Evolutionary conservation across 2,797 vertebrate genomes (phyloP).

Genomic region (Luscinia luscinia): DNA sequence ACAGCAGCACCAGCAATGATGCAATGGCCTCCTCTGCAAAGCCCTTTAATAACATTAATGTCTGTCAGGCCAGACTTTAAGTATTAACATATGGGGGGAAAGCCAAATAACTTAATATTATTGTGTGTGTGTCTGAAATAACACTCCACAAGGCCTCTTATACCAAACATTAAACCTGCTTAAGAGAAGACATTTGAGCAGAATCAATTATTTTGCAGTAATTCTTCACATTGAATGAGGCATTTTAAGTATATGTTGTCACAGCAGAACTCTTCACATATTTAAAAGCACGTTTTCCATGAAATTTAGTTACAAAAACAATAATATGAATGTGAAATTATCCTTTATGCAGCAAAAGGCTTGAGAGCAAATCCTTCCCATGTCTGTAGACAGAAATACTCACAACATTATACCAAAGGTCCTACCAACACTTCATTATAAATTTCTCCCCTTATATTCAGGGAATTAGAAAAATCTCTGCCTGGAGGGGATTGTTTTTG

Average conservation of each 20-base stretch:
- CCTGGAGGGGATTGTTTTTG: constrained; percentile 39
- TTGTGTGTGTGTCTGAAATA: neutral
- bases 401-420: neutral
- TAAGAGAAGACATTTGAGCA: constrained; percentile 27
- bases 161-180: constrained; percentile 5
- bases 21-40: neutral
- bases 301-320: neutral
- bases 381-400: neutral
- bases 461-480: constrained; percentile 38
- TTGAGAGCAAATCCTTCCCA: neutral
- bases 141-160: constrained; percentile 6
- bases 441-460: neutral
- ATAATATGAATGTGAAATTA: neutral
- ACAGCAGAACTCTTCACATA: neutral
- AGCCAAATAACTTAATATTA: constrained; percentile 45
- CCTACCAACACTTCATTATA: constrained; percentile 21
- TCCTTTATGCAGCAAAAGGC: neutral
- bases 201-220: constrained; percentile 41
- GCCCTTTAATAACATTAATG: neutral
- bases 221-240: neutral
- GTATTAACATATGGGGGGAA: constrained; percentile 20
- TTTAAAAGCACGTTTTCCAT: neutral
- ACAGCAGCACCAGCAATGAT: neutral
- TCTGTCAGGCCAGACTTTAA: constrained; percentile 1
- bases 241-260: neutral